These are phyloP conservation scores for Nomada flava DNA, from an alignment of 2,888 invertebrate genomes.

Conservation along the genomic window DNA sequence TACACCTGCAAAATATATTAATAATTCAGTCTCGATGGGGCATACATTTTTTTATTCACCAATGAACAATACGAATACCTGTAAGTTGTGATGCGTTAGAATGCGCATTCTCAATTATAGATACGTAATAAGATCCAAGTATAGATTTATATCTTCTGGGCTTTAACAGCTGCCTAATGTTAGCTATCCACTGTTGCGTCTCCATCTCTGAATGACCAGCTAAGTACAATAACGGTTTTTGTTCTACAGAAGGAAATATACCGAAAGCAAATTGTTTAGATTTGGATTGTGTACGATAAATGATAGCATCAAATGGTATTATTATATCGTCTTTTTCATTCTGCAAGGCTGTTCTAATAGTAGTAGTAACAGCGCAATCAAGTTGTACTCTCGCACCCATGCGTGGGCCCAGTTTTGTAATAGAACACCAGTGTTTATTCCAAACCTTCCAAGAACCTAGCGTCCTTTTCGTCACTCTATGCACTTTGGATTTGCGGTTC, in stretches of 20 bases:
- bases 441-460: conserved; percentile 78
- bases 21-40: background rate
- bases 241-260: conserved; percentile 86
- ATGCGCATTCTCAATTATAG: conserved; percentile 87
- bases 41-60: background rate
- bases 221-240: conserved; percentile 88
- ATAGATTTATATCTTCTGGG: conserved; percentile 84
- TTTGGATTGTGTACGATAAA: conserved; percentile 88
- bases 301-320: conserved; percentile 86
- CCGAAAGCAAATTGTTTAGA: conserved; percentile 90
- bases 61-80: conserved; percentile 67
- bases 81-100: conserved; percentile 87
- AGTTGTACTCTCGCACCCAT: conserved; percentile 74
- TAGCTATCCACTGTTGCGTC: conserved; percentile 89
- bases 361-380: conserved; percentile 70
- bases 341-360: conserved; percentile 32
- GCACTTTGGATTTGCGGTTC: conserved; percentile 74
- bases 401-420: conserved; percentile 75
- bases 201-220: conserved; percentile 88
- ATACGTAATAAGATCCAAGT: conserved; percentile 86
- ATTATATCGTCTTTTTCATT: conserved; percentile 76
- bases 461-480: conserved; percentile 77
- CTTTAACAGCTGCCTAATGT: conserved; percentile 80
- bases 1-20: conserved; percentile 81
- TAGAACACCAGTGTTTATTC: conserved; percentile 81